Evolutionary conservation across 2,888 invertebrate genomes (phyloP).

Genomic region (Ophraella communa): DNA sequence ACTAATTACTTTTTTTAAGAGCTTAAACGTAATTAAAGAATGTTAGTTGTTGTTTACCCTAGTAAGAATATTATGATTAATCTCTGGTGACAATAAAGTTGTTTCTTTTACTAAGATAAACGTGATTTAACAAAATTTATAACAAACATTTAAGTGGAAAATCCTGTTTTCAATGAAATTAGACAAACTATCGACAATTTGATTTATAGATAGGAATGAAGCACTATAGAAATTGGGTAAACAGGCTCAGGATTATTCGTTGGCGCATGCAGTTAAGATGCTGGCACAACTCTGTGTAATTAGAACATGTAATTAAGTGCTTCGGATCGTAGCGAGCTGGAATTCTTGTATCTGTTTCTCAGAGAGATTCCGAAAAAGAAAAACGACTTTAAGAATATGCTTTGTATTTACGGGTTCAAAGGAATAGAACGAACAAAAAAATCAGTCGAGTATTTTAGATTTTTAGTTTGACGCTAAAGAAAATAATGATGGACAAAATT

Average conservation of each 20-base stretch:
- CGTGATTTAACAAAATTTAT: not conserved
- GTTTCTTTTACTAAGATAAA: no score
- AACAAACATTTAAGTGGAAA: not conserved
- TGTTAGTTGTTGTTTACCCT: no score
- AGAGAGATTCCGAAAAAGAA: not conserved
- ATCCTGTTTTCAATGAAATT: not conserved
- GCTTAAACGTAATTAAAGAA: no score
- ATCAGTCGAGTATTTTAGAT: no score
- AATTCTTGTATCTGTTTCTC: constrained; percentile 7
- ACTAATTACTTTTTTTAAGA: no score
- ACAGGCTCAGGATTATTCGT: constrained; percentile 5
- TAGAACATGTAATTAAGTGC: constrained; percentile 7
- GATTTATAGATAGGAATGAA: constrained; percentile 9
- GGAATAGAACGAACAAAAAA: not conserved
- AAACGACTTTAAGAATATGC: not conserved
- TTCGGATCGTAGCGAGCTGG: not conserved
- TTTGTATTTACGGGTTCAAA: not conserved
- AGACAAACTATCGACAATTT: not conserved
- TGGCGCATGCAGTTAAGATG: constrained; percentile 1
- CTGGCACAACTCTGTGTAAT: constrained; percentile 3
- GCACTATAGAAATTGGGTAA: constrained; percentile 9
- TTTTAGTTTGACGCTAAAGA: no score
- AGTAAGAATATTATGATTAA: no score
- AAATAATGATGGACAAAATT: no score
- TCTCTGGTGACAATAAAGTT: no score